These are phyloP conservation scores for Conchocele bisecta DNA, from an alignment of 2,888 invertebrate genomes.

Conservation along the genomic window DNA sequence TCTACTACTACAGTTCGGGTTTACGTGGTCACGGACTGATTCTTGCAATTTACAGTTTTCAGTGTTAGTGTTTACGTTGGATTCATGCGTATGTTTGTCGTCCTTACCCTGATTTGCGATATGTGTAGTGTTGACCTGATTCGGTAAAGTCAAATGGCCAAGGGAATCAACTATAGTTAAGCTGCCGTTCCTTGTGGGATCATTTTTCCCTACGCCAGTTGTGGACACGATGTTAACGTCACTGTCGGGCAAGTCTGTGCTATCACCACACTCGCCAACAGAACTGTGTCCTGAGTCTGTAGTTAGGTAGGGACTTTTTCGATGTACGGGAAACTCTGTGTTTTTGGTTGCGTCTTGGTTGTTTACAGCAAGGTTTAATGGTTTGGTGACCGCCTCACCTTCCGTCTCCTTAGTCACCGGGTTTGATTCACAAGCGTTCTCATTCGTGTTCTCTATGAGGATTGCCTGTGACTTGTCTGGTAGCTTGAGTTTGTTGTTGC, in stretches of 20 bases:
- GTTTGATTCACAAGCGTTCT: constrained; percentile 31
- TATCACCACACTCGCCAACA: constrained; percentile 65
- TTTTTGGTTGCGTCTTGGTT: constrained; percentile 16
- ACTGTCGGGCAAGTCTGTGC: constrained; percentile 21
- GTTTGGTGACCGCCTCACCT: constrained; percentile 26
- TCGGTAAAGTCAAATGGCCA: constrained; percentile 73
- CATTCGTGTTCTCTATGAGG: constrained; percentile 16
- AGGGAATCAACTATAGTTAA: constrained; percentile 70
- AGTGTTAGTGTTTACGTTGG: too few relatives aligned
- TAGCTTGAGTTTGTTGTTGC: constrained; percentile 34
- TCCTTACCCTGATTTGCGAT: too few relatives aligned
- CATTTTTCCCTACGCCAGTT: constrained; percentile 19
- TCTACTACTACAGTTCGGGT: too few relatives aligned
- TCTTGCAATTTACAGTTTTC: too few relatives aligned
- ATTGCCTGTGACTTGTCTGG: constrained; percentile 26
- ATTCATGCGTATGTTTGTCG: too few relatives aligned
- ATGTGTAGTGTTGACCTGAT: constrained; percentile 38
- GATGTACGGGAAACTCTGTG: constrained; percentile 61
- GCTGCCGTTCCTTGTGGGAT: constrained; percentile 61
- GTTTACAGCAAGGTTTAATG: constrained; percentile 15
- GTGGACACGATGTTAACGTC: background rate
- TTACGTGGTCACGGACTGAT: too few relatives aligned
- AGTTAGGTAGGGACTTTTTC: constrained; percentile 67
- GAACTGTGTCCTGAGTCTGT: constrained; percentile 71
- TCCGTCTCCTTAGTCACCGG: constrained; percentile 42